These are phyloP conservation scores for Noctuana brunneofusca DNA, from an alignment of 2,888 invertebrate species.

Conservation along the genomic window DNA sequence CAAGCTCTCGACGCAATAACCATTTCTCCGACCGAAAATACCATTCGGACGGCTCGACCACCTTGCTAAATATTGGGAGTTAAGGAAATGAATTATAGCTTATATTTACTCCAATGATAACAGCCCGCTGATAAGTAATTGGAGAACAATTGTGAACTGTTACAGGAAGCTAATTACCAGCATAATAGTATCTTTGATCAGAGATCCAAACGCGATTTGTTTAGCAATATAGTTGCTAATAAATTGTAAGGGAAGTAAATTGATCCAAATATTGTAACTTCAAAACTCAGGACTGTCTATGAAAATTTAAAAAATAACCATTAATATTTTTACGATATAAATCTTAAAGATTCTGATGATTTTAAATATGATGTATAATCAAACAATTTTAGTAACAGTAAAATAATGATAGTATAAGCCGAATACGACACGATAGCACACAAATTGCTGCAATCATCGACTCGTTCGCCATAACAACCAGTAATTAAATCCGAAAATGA, in stretches of 20 bases:
- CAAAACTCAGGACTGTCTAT: background rate
- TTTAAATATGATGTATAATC: background rate
- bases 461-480: conserved; percentile 42
- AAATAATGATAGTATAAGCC: conserved; percentile 11
- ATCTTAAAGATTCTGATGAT: background rate
- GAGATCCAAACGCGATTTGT: conserved; percentile 42
- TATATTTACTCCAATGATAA: conserved; percentile 32
- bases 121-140: conserved; percentile 40
- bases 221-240: conserved; percentile 32
- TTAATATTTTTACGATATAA: background rate
- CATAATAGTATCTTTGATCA: conserved; percentile 42
- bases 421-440: conserved; percentile 38
- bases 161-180: conserved; percentile 43
- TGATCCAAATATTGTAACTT: conserved; percentile 15
- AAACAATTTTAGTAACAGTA: conserved; percentile 24
- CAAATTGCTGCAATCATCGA: conserved; percentile 45
- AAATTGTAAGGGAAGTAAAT: conserved; percentile 28
- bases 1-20: conserved; percentile 25
- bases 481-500: conserved; percentile 48
- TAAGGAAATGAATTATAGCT: conserved; percentile 30
- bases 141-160: conserved; percentile 45
- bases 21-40: conserved; percentile 26
- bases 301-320: too few species aligned
- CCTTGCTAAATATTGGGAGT: conserved; percentile 28
- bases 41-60: conserved; percentile 15